phyloP scores from a whole-genome alignment of 2,113 vertebrate species.

The Taurulus bubalis region DNA sequence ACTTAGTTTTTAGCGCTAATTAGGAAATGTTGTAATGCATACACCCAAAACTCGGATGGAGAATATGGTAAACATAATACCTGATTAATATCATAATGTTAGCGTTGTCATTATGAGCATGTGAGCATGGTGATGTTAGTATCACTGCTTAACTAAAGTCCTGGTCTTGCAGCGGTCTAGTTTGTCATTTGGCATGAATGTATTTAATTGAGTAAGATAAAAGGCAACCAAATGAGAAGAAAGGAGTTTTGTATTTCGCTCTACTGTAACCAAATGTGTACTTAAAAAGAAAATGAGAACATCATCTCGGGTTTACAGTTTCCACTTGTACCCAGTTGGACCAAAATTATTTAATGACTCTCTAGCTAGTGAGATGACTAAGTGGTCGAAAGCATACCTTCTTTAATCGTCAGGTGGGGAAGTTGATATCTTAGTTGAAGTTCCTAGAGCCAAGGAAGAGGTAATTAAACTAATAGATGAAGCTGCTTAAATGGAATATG shows the following conservation, averaged over 20 bases:
- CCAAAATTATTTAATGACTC: slow-evolving; percentile 33
- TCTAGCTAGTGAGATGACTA: slow-evolving; percentile 23
- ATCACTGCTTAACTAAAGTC: not conserved
- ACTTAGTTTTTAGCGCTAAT: not conserved
- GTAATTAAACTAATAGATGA: slow-evolving; percentile 68
- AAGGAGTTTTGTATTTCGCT: slow-evolving; percentile 4
- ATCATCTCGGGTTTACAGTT: slow-evolving; percentile 5
- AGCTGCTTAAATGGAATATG: slow-evolving; percentile 55
- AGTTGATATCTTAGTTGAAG: slow-evolving; percentile 48
- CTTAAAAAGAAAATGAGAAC: slow-evolving; percentile 17
- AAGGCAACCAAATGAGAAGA: not conserved
- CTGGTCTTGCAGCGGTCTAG: not conserved
- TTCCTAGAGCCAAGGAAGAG: slow-evolving; percentile 54
- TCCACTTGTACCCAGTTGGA: slow-evolving; percentile 7
- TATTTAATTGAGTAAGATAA: not conserved
- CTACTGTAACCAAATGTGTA: not conserved
- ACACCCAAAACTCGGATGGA: not conserved
- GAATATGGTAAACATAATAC: no score
- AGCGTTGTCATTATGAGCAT: not conserved
- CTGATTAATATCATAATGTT: not conserved
- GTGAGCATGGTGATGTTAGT: not conserved
- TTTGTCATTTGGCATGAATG: slow-evolving; percentile 2
- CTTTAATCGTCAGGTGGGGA: slow-evolving; percentile 43
- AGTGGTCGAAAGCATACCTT: slow-evolving; percentile 32
- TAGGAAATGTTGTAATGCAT: not conserved